Percentiles rank a stretch among this genome's conserved stretches.
Conservation (phyloP, 1,140 invertebrate species). For the Ectropis grisescens region DNA sequence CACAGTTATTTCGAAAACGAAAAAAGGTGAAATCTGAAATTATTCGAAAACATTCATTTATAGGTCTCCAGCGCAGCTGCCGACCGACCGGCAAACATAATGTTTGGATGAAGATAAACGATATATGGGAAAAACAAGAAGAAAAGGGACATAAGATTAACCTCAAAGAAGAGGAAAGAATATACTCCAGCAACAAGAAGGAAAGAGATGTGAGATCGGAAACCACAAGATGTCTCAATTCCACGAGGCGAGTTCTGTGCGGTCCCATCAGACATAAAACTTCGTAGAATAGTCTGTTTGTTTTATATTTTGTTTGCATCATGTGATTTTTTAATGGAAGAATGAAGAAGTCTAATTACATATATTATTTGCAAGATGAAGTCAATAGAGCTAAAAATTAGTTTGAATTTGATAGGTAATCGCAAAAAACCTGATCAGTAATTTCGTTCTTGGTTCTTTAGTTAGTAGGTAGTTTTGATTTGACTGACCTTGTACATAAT, state of each 20-base stretch:
- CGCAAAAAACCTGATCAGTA: too few relatives aligned
- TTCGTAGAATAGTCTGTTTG: slow-evolving; percentile 52
- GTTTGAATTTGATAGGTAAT: too few relatives aligned
- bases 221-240: slow-evolving; percentile 70
- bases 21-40: too few relatives aligned
- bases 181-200: slow-evolving; percentile 19
- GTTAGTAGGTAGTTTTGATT: too few relatives aligned
- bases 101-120: slow-evolving; percentile 62
- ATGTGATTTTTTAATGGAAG: too few relatives aligned
- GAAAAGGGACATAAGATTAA: slow-evolving; percentile 48
- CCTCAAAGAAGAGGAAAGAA: slow-evolving; percentile 51
- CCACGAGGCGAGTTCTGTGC: slow-evolving; percentile 58
- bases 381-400: too few relatives aligned
- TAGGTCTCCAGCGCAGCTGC: slow-evolving; percentile 61
- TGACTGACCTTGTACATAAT: too few relatives aligned
- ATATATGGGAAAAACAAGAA: slow-evolving; percentile 44
- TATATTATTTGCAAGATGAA: too few relatives aligned
- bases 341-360: too few relatives aligned
- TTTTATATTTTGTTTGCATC: slow-evolving; percentile 22
- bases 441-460: too few relatives aligned
- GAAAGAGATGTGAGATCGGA: slow-evolving; percentile 58
- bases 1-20: too few relatives aligned
- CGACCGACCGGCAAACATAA: slow-evolving; percentile 44
- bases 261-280: slow-evolving; percentile 57
- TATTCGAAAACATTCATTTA: too few relatives aligned